A percentile compares a stretch with the other conserved stretches of the same genome.
These are phyloP conservation scores for Agrochola lota DNA, from an alignment of 2,888 invertebrate genomes.

Conservation along the genomic window DNA sequence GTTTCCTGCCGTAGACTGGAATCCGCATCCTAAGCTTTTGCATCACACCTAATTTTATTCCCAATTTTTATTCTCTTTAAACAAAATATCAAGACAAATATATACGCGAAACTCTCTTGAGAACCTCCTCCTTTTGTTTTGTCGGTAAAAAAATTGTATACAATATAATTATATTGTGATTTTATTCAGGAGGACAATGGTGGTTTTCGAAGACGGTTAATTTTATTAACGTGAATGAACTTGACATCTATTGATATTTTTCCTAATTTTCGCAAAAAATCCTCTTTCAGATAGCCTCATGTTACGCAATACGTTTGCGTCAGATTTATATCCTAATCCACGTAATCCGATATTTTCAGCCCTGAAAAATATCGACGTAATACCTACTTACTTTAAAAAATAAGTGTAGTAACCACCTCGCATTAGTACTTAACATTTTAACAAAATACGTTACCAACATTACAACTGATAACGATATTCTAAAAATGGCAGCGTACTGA, in stretches of 20 bases:
- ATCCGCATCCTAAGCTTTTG: background rate
- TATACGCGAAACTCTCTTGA: too few species aligned
- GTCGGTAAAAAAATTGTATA: background rate
- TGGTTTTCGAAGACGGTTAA: background rate
- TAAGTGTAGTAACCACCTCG: constrained; percentile 7
- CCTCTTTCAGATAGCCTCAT: background rate
- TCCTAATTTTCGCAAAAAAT: background rate
- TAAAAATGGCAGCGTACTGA: constrained; percentile 75
- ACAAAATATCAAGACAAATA: background rate
- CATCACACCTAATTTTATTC: background rate
- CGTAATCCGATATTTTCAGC: background rate
- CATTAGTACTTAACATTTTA: constrained; percentile 25
- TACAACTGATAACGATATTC: constrained; percentile 68
- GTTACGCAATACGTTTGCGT: background rate
- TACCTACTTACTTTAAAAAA: constrained; percentile 3
- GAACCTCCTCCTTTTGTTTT: too few species aligned
- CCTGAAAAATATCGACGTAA: background rate
- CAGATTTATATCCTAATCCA: background rate
- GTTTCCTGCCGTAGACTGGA: constrained; percentile 1
- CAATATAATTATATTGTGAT: too few species aligned
- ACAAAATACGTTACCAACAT: constrained; percentile 54
- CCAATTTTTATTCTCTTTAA: background rate
- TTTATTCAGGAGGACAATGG: background rate
- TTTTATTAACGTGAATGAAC: background rate
- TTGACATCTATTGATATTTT: background rate